Evolutionary conservation across 2,888 invertebrate species (phyloP).

Genomic region (Sphaerophoria rueppellii): DNA sequence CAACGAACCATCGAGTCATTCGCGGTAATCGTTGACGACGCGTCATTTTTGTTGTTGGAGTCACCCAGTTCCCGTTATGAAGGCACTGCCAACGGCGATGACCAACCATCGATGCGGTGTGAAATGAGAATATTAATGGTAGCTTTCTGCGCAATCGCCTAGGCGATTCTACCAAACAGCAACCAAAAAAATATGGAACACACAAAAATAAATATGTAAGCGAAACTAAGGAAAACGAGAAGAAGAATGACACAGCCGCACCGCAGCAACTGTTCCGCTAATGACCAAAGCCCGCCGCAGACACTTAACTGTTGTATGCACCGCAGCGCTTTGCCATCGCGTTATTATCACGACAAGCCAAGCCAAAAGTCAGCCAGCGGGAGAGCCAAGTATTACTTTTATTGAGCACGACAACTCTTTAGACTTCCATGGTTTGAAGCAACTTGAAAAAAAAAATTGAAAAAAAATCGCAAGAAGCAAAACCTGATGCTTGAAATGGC

Average conservation of each 20-base stretch:
- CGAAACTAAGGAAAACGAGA: constrained; percentile 27
- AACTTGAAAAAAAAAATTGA: too few species aligned
- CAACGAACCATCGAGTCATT: constrained; percentile 25
- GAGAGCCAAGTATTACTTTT: constrained; percentile 40
- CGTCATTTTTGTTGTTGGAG: background rate
- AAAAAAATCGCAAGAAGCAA: constrained; percentile 9
- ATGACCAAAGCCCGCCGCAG: constrained; percentile 60
- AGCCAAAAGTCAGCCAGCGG: constrained; percentile 3
- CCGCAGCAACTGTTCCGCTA: constrained; percentile 58
- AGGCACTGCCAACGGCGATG: constrained; percentile 40
- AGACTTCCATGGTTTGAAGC: constrained; percentile 50
- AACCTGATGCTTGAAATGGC: constrained; percentile 70
- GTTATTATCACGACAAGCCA: constrained; percentile 6
- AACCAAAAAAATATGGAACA: constrained; percentile 53
- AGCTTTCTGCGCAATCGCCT: constrained; percentile 61
- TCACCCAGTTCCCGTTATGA: constrained; percentile 65
- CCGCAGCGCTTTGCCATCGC: background rate
- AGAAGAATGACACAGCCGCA: constrained; percentile 60
- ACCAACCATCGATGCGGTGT: constrained; percentile 63
- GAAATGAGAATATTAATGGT: constrained; percentile 71
- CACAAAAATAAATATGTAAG: constrained; percentile 27
- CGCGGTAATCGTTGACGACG: background rate
- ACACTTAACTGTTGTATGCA: constrained; percentile 43
- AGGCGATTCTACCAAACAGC: constrained; percentile 37
- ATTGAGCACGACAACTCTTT: constrained; percentile 65